phyloP scores from a whole-genome alignment of 1,140 invertebrate species.

The Muscidifurax raptorellus region DNA sequence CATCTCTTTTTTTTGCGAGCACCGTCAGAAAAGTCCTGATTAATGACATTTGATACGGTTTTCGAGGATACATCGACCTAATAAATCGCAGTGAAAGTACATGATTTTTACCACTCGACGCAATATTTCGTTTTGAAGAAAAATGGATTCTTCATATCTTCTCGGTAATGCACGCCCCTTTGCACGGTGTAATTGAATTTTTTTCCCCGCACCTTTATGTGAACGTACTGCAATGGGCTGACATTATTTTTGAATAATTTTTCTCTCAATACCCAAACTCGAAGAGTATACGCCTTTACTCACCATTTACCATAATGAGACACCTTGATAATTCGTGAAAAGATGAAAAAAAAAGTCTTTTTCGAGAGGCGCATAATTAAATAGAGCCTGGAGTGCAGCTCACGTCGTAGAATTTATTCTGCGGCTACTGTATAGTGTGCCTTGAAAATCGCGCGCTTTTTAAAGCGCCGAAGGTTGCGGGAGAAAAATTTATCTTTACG shows the following conservation, averaged over 20 bases:
- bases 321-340: not conserved
- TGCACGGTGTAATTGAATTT: slow-evolving; percentile 5
- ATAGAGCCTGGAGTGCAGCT: no score
- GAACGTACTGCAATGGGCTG: not conserved
- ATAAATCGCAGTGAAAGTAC: slow-evolving; percentile 28
- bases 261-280: not conserved
- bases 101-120: not conserved
- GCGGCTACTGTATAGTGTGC: not conserved
- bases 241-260: slow-evolving; percentile 2
- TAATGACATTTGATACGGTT: not conserved
- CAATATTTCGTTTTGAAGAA: not conserved
- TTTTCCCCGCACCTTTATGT: not conserved
- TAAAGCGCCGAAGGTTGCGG: not conserved
- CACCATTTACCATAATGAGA: not conserved
- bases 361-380: not conserved
- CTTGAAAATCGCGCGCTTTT: not conserved
- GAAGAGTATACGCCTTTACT: not conserved
- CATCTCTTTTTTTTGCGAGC: not conserved
- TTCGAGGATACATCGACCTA: not conserved
- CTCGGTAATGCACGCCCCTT: not conserved
- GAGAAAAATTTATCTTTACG: slow-evolving; percentile 27
- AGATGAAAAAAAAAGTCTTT: slow-evolving; percentile 12
- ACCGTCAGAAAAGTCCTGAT: slow-evolving; percentile 12
- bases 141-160: not conserved
- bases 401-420: slow-evolving; percentile 1